Conservation (phyloP, 1,140 invertebrate species). For the Drosophila takahashii region DNA sequence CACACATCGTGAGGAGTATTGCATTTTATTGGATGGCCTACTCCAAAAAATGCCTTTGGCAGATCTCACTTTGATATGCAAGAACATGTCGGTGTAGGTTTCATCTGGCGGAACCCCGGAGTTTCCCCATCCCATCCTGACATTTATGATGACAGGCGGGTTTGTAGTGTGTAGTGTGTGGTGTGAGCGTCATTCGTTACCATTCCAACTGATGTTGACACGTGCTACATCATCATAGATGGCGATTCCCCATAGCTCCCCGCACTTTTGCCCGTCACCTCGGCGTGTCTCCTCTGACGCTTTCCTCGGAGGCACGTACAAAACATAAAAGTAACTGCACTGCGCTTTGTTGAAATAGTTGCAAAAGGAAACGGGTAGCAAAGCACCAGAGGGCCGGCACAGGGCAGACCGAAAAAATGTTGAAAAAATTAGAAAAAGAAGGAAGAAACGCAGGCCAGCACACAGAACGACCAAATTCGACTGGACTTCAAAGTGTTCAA, state of each 20-base stretch:
- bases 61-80: constrained; percentile 40
- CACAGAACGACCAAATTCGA: constrained; percentile 69
- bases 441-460: constrained; percentile 31
- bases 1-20: not conserved
- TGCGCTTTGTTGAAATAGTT: constrained; percentile 83
- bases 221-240: constrained; percentile 80
- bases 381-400: constrained; percentile 62
- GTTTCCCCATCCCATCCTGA: constrained; percentile 34
- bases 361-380: constrained; percentile 68
- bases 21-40: constrained; percentile 17
- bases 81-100: constrained; percentile 50
- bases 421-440: constrained; percentile 25
- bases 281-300: constrained; percentile 33
- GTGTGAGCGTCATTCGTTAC: constrained; percentile 32
- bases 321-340: constrained; percentile 82
- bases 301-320: constrained; percentile 71
- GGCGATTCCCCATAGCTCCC: constrained; percentile 33
- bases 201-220: constrained; percentile 74
- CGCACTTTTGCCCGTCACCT: not conserved
- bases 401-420: constrained; percentile 33
- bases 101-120: constrained; percentile 23
- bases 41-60: constrained; percentile 7
- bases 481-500: constrained; percentile 81
- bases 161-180: constrained; percentile 10
- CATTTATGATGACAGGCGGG: constrained; percentile 78